Base-by-base conservation (phyloP, 2,888 invertebrate species). In the Diarsia dahlii region DNA sequence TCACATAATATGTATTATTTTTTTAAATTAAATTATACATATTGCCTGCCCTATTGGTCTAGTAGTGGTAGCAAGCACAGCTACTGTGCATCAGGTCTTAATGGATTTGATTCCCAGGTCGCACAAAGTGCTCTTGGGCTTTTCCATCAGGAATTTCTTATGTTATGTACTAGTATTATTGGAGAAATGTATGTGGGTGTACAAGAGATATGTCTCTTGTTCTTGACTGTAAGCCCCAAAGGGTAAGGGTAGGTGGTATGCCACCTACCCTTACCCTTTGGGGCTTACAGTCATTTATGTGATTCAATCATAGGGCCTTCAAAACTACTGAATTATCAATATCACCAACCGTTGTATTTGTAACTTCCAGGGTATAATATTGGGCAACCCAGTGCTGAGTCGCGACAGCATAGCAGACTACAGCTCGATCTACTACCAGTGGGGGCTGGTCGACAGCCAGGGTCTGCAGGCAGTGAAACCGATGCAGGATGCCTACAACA, bases 331-430 rank as follows among this genome's bases (percentile, higher is more conserved):
- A n/a, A 50, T 3, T 0, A 34, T 8, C 20, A 23, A 18, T 18
- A 2, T 18, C 34, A 39, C 34, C 54, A 28, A 65, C 18, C 3
- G 1, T 52, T n/a, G 39, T n/a, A 18, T 46, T 54, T 46, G 20
- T 15, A 3, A 67, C 56, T 92, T 92, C 3, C 91, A 97, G 97
- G 97, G 97, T 48, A 83, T 97, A 75, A 97, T 97, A 23, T 91
- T 97, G 87, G 97, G 97, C 0, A 97, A 97, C 80, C 97, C 97
- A 3, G 92, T 97, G 28, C 90, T 97, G 65, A 96, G 97, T 81
- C 96, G 97, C 0, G 92, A 92, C 23, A 94, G 95, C 73, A 93
- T 96, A 87, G 89, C 94, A 12, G 94, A 97, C 85, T 95, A 96
- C 81, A 95, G 95, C 4, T 89, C 93, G 1, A 93, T 94, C 73